Conservation (phyloP, 2,113 vertebrate species). For the Talpa occidentalis region DNA sequence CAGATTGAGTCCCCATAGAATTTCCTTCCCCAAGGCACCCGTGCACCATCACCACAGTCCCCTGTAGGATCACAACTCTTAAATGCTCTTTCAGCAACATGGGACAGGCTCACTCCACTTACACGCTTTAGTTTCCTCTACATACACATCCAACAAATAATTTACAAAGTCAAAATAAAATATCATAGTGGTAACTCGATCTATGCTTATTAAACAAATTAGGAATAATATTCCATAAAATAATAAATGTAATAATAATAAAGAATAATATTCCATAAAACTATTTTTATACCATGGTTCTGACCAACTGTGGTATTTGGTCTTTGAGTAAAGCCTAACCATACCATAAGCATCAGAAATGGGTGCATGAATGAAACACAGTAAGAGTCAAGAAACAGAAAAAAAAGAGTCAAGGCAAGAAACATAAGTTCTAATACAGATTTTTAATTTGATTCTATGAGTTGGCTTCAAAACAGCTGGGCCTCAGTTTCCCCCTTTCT, state of each 20-base stretch:
- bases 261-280: constrained; percentile 1
- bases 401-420: too few species aligned
- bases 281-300: neutral
- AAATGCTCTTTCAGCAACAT: neutral
- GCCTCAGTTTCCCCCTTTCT: neutral
- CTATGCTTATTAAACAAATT: constrained; percentile 20
- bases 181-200: neutral
- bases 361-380: neutral
- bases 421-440: neutral
- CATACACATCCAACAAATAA: neutral
- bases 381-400: neutral
- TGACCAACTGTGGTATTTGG: neutral
- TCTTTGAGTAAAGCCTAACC: constrained; percentile 28
- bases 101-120: neutral
- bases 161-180: constrained; percentile 46
- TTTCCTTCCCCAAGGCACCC: too few species aligned
- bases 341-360: constrained; percentile 26
- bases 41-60: too few species aligned
- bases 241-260: too few species aligned
- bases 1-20: too few species aligned
- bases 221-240: neutral
- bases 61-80: neutral
- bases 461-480: neutral
- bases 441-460: neutral
- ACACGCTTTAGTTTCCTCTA: constrained; percentile 4